Conservation (phyloP, 2,888 invertebrate species). For the Ceriagrion tenellum region DNA sequence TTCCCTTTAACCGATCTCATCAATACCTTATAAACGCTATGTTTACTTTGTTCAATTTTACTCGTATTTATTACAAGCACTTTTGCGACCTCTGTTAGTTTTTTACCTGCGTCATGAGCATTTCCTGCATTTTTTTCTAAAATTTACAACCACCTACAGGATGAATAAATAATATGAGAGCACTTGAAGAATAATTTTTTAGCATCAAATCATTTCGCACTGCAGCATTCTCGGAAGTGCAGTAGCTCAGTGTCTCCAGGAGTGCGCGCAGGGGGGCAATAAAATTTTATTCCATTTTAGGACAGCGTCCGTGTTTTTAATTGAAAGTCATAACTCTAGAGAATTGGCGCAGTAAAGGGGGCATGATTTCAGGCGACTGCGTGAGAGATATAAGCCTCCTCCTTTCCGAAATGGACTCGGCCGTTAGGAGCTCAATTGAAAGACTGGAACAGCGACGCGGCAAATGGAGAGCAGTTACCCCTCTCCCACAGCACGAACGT, state of each 20-base stretch:
- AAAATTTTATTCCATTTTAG: not conserved
- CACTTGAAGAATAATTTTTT: not conserved
- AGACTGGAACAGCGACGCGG: not conserved
- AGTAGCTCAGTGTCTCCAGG: not conserved
- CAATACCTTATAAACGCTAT: too few relatives aligned
- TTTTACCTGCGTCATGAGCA: too few relatives aligned
- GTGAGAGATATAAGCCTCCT: not conserved
- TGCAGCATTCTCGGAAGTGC: not conserved
- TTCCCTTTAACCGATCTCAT: too few relatives aligned
- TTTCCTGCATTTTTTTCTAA: too few relatives aligned
- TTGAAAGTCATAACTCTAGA: conserved; percentile 1
- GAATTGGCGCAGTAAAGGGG: conserved; percentile 17
- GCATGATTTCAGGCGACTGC: not conserved
- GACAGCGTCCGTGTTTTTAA: not conserved
- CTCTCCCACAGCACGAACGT: not conserved
- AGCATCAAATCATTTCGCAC: not conserved
- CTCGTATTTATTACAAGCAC: too few relatives aligned
- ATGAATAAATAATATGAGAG: not conserved
- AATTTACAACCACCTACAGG: not conserved
- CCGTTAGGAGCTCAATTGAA: not conserved
- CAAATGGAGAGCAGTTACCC: not conserved
- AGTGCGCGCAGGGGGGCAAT: not conserved
- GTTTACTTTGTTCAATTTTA: too few relatives aligned
- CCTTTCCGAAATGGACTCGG: not conserved
- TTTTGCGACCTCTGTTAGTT: not conserved